phyloP scores from a whole-genome alignment of 1,140 invertebrate genomes.

The Drosophila nigrodunni region DNA sequence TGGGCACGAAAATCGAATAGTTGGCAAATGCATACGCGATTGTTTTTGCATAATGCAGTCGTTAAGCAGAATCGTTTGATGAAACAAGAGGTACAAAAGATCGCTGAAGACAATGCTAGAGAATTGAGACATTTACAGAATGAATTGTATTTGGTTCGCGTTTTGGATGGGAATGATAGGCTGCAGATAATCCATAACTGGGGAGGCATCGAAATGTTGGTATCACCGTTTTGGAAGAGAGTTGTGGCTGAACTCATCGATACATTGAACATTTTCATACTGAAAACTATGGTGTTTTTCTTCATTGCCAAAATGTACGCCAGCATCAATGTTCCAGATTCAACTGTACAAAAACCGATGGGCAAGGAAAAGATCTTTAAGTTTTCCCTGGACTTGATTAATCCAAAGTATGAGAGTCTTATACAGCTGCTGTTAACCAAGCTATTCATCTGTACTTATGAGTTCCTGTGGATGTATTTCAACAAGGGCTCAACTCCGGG shows the following conservation, averaged over 20 bases:
- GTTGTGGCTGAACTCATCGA: slow-evolving; percentile 12
- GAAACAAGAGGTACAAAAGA: not conserved
- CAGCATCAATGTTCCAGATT: slow-evolving; percentile 40
- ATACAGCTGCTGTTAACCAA: slow-evolving; percentile 48
- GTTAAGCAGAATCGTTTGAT: not conserved
- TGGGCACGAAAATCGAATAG: not conserved
- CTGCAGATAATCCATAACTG: not conserved
- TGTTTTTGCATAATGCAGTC: no score
- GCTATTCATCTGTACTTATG: slow-evolving; percentile 53
- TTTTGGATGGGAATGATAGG: not conserved
- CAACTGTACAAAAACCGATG: slow-evolving; percentile 27
- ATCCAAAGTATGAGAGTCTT: slow-evolving; percentile 43
- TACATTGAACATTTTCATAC: slow-evolving; percentile 88
- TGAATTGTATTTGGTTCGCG: not conserved
- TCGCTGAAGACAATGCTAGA: not conserved
- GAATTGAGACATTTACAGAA: not conserved
- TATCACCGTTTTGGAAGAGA: slow-evolving; percentile 30
- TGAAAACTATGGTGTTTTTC: slow-evolving; percentile 92
- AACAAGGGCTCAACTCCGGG: slow-evolving; percentile 93
- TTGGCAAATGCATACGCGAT: not conserved
- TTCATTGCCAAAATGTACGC: slow-evolving; percentile 89
- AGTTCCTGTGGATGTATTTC: slow-evolving; percentile 80
- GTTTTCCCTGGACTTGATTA: slow-evolving; percentile 37
- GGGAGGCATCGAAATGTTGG: not conserved
- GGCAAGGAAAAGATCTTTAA: slow-evolving; percentile 38